These are phyloP conservation scores for Pan troglodytes DNA, from an alignment of 2,113 vertebrate species.

Conservation along the genomic window NHGRI_mPanTro3-v2.1_pri NC_072420.2:20734001-20734500, in stretches of 20 bases:
- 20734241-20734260: not conserved
- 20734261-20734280: not conserved
- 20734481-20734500: not conserved
- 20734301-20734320: accelerated
- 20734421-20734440: not conserved
- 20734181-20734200: too few relatives aligned
- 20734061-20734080: too few relatives aligned
- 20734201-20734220: not conserved
- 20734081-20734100: too few relatives aligned
- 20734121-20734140: too few relatives aligned
- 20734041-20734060: too few relatives aligned
- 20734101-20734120: too few relatives aligned
- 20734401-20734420: not conserved
- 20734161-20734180: too few relatives aligned
- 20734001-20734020: too few relatives aligned
- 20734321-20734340: not conserved
- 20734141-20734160: too few relatives aligned
- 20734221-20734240: not conserved
- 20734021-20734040: too few relatives aligned
- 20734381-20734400: not conserved
- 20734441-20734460: not conserved
- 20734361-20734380: not conserved
- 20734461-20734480: not conserved
- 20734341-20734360: not conserved
- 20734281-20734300: not conserved